Evolutionary conservation across 1,140 invertebrate species (phyloP), one percentile per base, ranked within the genome.

Genomic region (Drosophila sp.): DNA sequence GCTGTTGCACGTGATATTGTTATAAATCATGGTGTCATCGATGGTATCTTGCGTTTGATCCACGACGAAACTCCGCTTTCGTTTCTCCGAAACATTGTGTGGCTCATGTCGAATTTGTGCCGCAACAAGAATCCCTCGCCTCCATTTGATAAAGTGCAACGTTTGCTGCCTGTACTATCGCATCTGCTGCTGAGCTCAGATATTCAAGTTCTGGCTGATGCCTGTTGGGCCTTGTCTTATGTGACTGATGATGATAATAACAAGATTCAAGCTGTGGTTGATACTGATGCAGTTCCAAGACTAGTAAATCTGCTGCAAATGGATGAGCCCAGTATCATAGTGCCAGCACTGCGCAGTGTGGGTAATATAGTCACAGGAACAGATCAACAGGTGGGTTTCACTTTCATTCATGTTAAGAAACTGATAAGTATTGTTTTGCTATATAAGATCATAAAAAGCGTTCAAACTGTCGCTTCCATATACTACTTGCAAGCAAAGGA

Each of bases 201-300:
- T 92, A 93, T 95, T 91, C 96, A 97, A 91, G 95, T 97, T 7
- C 90, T 97, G 82, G 96, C 97, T 57, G 98, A 99, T 93, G 95
- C 98, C 6, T 98, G 98, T 86, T 99, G 98, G 98, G 97, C 98
- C 0, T 93, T 99, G 17, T 99, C 98, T 0, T 99, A 99, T 91
- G 93, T 99, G 3, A 98, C 98, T 2, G 98, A 99, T 93, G 98
- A 98, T 2, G 95, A 96, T 1, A 98, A 99, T 92, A 96, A 98
- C 32, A 97, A 98, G 90, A 99, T 99, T 80, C 97, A 97, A 92
- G 94, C 94, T 1, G 96, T 98, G 1, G 94, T 98, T 5, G 94
- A 95, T 29, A 93, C 94, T 7, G 94, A 95, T 10, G 93, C 97
- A 41, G 95, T 99, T 23, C 94, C 95, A 0, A 94, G 95, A 30